A percentile compares a stretch with the other conserved stretches of the same genome.
Evolutionary conservation across 1,140 invertebrate genomes (phyloP).

Genomic region (Globodera ellingtonae): DNA sequence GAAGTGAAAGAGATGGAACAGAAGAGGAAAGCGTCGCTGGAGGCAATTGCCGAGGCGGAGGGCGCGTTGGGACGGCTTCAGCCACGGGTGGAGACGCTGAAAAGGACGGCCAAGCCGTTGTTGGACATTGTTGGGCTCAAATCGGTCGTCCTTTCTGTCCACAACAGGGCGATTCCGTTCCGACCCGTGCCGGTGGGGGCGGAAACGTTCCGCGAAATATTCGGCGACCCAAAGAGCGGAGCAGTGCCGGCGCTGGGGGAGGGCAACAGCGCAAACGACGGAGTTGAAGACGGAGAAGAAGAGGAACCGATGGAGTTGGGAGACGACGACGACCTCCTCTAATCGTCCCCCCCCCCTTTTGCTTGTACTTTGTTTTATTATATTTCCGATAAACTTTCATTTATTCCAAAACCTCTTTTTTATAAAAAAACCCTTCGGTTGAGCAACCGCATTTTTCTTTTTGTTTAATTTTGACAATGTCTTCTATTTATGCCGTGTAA

Average conservation of each 20-base stretch:
- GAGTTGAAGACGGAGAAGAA: neutral
- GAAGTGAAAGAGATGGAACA: neutral
- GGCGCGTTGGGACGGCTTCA: conserved; percentile 30
- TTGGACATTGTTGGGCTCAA: conserved; percentile 34
- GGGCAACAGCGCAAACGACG: neutral
- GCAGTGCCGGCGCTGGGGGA: neutral
- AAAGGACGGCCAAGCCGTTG: conserved; percentile 37
- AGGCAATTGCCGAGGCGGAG: conserved; percentile 32
- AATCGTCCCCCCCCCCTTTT: neutral
- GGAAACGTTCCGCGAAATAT: conserved; percentile 9
- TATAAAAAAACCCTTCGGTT: neutral
- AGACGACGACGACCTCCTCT: neutral
- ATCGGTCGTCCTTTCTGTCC: conserved; percentile 6
- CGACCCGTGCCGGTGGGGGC: conserved; percentile 5
- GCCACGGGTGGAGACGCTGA: conserved; percentile 19
- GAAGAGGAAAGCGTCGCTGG: neutral
- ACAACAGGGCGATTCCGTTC: conserved; percentile 5
- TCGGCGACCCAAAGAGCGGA: neutral
- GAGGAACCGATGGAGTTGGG: neutral
- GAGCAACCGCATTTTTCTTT: neutral
- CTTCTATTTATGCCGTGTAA: too few relatives aligned
- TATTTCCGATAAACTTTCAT: neutral
- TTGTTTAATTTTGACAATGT: neutral
- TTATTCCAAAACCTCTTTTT: neutral
- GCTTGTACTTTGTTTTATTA: too few relatives aligned